Percentiles rank a stretch among this genome's conserved stretches.
Evolutionary conservation across 2,797 vertebrate species (phyloP).

Genomic region (Saguinus oedipus): DNA sequence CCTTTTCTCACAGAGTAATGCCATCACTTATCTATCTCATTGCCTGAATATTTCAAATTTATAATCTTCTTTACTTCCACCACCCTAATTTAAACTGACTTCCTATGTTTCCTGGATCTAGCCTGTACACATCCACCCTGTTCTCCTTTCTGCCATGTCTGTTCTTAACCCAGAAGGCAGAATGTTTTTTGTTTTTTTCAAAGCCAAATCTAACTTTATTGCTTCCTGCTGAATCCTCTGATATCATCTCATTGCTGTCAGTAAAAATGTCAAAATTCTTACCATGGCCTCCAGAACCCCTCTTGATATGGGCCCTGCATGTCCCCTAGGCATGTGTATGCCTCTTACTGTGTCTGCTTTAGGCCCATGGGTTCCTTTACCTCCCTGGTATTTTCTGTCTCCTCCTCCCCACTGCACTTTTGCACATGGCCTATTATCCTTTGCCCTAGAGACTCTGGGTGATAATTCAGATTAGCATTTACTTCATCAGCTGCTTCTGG

Average conservation of each 20-base stretch:
- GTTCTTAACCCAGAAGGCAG: neutral
- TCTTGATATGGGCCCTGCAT: neutral
- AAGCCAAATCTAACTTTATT: neutral
- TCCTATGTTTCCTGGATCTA: neutral
- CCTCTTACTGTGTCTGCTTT: neutral
- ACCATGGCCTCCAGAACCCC: neutral
- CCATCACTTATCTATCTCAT: neutral
- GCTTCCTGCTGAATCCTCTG: neutral
- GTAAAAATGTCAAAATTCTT: neutral
- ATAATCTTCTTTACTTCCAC: neutral
- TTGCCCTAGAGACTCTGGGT: neutral
- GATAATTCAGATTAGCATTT: neutral
- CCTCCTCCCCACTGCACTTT: neutral
- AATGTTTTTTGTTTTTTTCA: neutral
- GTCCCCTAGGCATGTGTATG: neutral
- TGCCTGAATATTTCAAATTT: neutral
- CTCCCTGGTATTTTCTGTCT: neutral
- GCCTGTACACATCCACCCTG: neutral
- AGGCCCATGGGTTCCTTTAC: neutral
- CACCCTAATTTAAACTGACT: neutral
- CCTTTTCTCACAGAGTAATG: neutral
- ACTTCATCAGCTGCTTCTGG: neutral
- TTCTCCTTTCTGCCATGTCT: neutral
- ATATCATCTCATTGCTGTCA: neutral
- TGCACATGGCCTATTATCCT: neutral